Conservation (phyloP, 2,797 vertebrate species). For the Siniperca undulata region DNA sequence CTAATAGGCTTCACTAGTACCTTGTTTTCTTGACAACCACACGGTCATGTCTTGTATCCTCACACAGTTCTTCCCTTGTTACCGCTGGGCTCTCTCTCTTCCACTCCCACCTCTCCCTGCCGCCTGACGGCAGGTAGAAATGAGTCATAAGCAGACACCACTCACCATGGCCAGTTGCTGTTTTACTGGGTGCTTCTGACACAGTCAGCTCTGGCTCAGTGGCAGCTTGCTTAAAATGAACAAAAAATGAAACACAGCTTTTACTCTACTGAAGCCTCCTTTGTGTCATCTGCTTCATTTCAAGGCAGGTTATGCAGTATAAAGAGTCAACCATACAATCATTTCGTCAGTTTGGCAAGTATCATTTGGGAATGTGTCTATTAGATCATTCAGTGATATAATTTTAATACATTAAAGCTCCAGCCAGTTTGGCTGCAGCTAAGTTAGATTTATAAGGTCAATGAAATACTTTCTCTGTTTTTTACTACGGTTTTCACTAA, state of each 20-base stretch:
- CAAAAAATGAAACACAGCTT: conserved; percentile 40
- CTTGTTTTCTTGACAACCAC: conserved; percentile 84
- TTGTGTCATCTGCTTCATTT: conserved; percentile 54
- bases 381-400: conserved; percentile 48
- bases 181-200: conserved; percentile 82
- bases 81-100: conserved; percentile 55
- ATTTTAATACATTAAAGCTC: conserved; percentile 35
- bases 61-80: conserved; percentile 83
- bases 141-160: conserved; percentile 84
- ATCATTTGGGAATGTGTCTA: conserved; percentile 34
- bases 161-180: conserved; percentile 74
- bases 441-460: conserved; percentile 44
- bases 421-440: conserved; percentile 34
- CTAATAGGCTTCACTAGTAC: conserved; percentile 81
- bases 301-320: conserved; percentile 35
- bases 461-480: conserved; percentile 37
- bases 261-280: conserved; percentile 39
- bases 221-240: conserved; percentile 61
- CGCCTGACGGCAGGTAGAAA: conserved; percentile 82
- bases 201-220: conserved; percentile 68
- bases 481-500: conserved; percentile 14
- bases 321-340: conserved; percentile 15
- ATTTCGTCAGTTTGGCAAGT: conserved; percentile 43
- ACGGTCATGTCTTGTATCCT: conserved; percentile 70
- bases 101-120: conserved; percentile 61